A percentile compares a stretch with the other conserved stretches of the same genome.
Conservation (phyloP, 2,888 invertebrate species). For the Drosophila sordidapex region DNA sequence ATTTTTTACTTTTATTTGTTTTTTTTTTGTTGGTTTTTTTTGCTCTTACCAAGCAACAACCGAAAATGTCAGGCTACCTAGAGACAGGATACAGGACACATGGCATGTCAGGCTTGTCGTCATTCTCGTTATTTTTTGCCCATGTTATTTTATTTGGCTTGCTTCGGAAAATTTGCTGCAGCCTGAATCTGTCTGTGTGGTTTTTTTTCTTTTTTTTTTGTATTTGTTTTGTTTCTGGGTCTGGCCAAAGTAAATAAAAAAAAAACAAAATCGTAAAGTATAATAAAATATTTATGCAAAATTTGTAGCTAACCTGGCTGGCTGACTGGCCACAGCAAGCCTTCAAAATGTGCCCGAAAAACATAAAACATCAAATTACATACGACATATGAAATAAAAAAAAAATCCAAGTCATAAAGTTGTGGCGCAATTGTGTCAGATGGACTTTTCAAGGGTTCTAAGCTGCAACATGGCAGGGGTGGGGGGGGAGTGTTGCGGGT, state of each 20-base stretch:
- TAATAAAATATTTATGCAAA: constrained; percentile 75
- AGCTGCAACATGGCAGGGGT: background rate
- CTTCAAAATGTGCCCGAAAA: constrained; percentile 49
- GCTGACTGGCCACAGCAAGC: constrained; percentile 34
- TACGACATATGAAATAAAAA: constrained; percentile 44
- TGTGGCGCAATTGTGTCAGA: constrained; percentile 43
- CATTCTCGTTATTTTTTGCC: constrained; percentile 55
- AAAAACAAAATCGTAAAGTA: constrained; percentile 65
- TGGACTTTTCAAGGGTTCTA: constrained; percentile 23
- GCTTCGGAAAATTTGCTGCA: constrained; percentile 48
- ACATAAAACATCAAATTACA: constrained; percentile 75
- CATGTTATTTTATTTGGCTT: constrained; percentile 63
- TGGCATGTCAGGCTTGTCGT: constrained; percentile 73
- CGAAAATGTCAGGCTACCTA: constrained; percentile 63
- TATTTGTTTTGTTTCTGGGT: constrained; percentile 12
- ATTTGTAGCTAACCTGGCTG: constrained; percentile 56
- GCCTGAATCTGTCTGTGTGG: constrained; percentile 32
- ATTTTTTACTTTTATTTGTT: constrained; percentile 27
- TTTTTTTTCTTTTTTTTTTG: constrained; percentile 10
- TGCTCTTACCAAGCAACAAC: constrained; percentile 41
- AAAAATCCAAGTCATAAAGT: constrained; percentile 73
- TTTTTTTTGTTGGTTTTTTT: constrained; percentile 14
- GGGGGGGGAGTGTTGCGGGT: background rate
- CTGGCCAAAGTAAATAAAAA: constrained; percentile 55
- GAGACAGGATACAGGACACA: constrained; percentile 54